A percentile compares a stretch with the other conserved stretches of the same genome.
phyloP scores from a whole-genome alignment of 23 tunicate genomes.

The Styela clava region DNA sequence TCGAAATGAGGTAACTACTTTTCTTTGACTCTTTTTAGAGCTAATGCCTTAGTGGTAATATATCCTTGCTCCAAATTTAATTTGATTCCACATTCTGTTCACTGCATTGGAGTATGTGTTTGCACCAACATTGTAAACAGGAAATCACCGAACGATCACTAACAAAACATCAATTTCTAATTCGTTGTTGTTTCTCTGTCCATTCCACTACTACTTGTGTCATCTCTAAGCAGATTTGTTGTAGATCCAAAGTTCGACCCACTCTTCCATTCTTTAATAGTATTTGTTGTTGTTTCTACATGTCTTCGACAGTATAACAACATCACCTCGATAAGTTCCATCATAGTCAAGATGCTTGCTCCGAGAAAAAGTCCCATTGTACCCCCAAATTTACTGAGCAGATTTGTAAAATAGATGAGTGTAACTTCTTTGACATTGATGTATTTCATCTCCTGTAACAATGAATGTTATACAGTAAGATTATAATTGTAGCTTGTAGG shows the following conservation, averaged over 20 bases:
- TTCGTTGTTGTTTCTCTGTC: background rate
- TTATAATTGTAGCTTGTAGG: no score
- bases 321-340: background rate
- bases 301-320: background rate
- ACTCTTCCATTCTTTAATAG: constrained; percentile 2
- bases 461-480: no score
- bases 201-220: background rate
- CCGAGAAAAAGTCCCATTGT: background rate
- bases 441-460: background rate
- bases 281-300: background rate
- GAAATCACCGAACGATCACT: no score
- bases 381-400: background rate
- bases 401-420: background rate
- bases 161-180: no score
- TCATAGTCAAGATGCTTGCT: background rate
- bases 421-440: background rate
- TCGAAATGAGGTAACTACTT: no score
- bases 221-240: background rate
- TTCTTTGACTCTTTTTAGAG: no score
- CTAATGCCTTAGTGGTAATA: no score
- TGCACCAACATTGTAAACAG: no score
- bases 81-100: no score
- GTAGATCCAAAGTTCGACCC: background rate
- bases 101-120: no score
- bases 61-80: no score